These are phyloP conservation scores for Gordius sp. DNA, from an alignment of 2,888 invertebrate genomes.

Conservation along the genomic window DNA sequence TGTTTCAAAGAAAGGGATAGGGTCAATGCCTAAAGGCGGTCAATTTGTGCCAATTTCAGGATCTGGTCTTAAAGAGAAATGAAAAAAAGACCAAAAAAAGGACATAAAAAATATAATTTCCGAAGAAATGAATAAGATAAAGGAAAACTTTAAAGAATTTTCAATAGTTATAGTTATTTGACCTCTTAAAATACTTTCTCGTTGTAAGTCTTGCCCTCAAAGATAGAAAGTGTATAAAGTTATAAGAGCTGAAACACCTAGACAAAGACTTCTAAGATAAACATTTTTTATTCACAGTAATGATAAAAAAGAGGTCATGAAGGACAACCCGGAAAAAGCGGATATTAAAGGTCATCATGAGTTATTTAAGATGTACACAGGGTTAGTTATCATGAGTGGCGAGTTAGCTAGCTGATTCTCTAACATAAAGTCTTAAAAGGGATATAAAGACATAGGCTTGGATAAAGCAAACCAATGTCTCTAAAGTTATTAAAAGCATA, in stretches of 20 bases:
- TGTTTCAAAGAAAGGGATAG: conserved; percentile 43
- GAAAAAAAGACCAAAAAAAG: no score
- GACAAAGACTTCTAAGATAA: conserved; percentile 22
- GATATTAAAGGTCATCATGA: conserved; percentile 23
- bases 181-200: conserved; percentile 23
- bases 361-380: no score
- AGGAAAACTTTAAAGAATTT: conserved; percentile 31
- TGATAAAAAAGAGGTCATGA: conserved; percentile 22
- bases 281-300: no score
- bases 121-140: conserved; percentile 46
- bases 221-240: conserved; percentile 22
- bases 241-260: conserved; percentile 22
- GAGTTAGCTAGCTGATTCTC: no score
- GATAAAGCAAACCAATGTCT: no score
- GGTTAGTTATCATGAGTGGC: no score
- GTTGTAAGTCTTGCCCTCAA: conserved; percentile 23
- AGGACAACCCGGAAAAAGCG: conserved; percentile 22
- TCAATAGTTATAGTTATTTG: conserved; percentile 24
- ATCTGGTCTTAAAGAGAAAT: conserved; percentile 30
- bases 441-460: no score
- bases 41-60: conserved; percentile 38
- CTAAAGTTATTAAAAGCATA: no score
- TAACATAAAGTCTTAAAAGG: no score
- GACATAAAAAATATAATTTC: conserved; percentile 40
- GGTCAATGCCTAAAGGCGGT: conserved; percentile 38